Conservation (phyloP, 2,888 invertebrate species). For the Marasmarcha lunaedactyla region DNA sequence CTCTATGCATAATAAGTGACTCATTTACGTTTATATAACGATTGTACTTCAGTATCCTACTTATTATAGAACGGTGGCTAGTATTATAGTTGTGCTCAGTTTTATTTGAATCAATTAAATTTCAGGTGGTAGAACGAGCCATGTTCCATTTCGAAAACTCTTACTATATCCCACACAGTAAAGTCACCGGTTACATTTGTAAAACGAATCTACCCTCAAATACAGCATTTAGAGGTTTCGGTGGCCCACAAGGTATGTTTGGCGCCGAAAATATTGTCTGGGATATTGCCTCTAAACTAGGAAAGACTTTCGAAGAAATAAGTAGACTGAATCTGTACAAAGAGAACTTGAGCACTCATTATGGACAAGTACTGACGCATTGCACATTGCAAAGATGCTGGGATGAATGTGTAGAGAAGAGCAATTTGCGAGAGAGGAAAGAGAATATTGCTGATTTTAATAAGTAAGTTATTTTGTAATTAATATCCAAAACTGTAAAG, state of each 20-base stretch:
- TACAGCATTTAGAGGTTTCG: conserved; percentile 94
- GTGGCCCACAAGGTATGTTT: conserved; percentile 93
- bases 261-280: conserved; percentile 83
- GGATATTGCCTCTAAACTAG: conserved; percentile 79
- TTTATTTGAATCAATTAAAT: no score
- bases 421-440: conserved; percentile 73
- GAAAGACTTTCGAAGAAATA: conserved; percentile 74
- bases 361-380: conserved; percentile 77
- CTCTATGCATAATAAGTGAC: no score
- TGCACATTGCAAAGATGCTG: conserved; percentile 84
- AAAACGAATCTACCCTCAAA: conserved; percentile 92
- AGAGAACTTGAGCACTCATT: conserved; percentile 83
- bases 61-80: no score
- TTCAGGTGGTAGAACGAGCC: conserved; percentile 83
- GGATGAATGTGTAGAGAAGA: conserved; percentile 78
- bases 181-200: conserved; percentile 80
- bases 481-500: conserved; percentile 1
- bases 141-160: conserved; percentile 87
- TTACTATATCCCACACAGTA: conserved; percentile 81
- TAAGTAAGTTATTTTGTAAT: conserved; percentile 62
- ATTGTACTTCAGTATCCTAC: no score
- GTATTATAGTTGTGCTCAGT: no score
- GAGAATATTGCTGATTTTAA: conserved; percentile 77
- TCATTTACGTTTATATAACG: no score
- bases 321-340: conserved; percentile 81